Evolutionary conservation across 2,113 vertebrate species (phyloP).

Genomic region (Nesogale talazaci): DNA sequence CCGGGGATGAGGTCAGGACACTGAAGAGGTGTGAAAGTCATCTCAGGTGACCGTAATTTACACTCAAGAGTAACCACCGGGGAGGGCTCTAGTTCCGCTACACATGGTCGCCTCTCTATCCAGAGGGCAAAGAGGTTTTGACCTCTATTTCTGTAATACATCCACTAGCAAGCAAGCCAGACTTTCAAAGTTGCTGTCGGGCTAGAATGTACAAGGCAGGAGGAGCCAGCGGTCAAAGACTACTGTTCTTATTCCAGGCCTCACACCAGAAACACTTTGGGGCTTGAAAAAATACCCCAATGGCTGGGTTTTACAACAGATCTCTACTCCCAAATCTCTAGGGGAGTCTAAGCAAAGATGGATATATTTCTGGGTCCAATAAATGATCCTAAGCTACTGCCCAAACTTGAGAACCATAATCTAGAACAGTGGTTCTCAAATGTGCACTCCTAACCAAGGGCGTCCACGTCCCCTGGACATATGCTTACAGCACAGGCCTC

Average conservation of each 20-base stretch:
- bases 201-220: background rate
- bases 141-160: background rate
- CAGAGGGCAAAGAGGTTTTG: background rate
- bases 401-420: background rate
- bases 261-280: background rate
- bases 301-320: background rate
- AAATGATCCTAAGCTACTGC: conserved; percentile 25
- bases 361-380: background rate
- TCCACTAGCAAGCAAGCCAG: background rate
- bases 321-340: background rate
- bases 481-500: background rate
- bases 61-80: conserved; percentile 14
- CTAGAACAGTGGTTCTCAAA: conserved; percentile 8
- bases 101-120: background rate
- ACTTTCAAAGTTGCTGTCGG: conserved; percentile 7
- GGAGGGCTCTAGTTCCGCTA: conserved; percentile 13
- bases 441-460: background rate
- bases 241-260: background rate
- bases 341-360: background rate
- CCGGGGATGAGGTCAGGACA: conserved; percentile 4
- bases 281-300: background rate
- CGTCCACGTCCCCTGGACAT: background rate
- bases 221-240: background rate
- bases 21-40: conserved; percentile 7
- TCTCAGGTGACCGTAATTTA: conserved; percentile 8